Evolutionary conservation across 2,113 vertebrate genomes (phyloP).

Genomic region (Ifrita kowaldi): DNA sequence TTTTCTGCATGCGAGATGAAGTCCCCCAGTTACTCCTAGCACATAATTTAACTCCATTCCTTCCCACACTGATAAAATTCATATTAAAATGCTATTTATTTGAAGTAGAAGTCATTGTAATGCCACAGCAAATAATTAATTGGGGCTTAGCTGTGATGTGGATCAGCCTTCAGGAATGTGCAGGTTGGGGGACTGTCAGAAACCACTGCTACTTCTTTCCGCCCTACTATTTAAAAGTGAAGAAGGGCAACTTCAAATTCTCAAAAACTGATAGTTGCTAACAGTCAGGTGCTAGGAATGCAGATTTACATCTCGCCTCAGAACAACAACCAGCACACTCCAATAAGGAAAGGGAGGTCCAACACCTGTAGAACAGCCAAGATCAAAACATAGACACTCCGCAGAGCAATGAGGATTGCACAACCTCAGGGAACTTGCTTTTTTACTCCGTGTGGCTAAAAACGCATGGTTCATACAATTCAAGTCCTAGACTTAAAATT

Average conservation of each 20-base stretch:
- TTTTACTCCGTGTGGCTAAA: fast-evolving
- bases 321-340: not conserved
- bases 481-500: not conserved
- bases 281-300: not conserved
- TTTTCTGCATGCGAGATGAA: not conserved
- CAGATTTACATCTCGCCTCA: not conserved
- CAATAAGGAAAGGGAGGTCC: fast-evolving
- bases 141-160: not conserved
- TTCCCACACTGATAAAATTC: not conserved
- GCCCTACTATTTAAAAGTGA: not conserved
- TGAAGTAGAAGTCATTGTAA: not conserved
- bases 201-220: not conserved
- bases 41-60: not conserved
- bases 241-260: not conserved
- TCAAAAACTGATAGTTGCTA: not conserved
- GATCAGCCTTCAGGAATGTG: not conserved
- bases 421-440: not conserved
- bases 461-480: not conserved
- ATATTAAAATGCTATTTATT: not conserved
- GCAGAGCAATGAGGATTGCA: not conserved
- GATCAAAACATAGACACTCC: not conserved
- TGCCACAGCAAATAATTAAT: not conserved
- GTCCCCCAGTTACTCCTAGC: not conserved
- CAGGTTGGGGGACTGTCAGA: not conserved
- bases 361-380: not conserved